Evolutionary conservation across 2,888 invertebrate genomes (phyloP), one percentile per base, ranked within the genome.

Genomic region (Brenthis hecate): DNA sequence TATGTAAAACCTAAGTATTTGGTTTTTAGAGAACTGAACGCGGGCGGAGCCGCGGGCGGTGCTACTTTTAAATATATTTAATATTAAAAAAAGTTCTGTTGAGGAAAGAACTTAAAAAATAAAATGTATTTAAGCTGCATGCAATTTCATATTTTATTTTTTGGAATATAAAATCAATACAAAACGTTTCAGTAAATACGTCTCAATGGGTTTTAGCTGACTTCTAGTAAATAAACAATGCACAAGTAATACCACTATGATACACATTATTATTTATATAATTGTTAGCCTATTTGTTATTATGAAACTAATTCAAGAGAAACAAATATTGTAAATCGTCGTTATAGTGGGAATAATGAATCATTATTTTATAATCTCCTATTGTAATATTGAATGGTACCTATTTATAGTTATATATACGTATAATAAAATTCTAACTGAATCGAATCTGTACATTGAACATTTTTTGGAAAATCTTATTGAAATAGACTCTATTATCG

Each of bases 291-390:
- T n/a, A 51, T 51, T 51, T 51, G 3, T 51, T 51, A 51, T 51
- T 51, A 51, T 61, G 50, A 51, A 32, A 51, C 14, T 53, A 36
- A 53, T 62, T 53, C 32, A 36, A 19, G 14, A 51, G 8, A 16
- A 62, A 16, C 13, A 32, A 36, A 8, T 43, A 6, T 14, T 36
- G 51, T 53, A 53, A 62, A 53, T 62, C 36, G 16, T 11, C 32
- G 36, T 56, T 28, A 56, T 56, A 19, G 62, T 16, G 6, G 36
- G 62, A 62, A 62, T 16, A 19, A 13, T 62, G 61, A 61, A 32
- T 61, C 61, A 61, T 61, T 36, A 50, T 16, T 28, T 47, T 57
- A 56, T 36, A 16, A 36, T 61, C 36, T 51, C 32, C 19, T n/a
- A 50, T 2, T 53, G 13, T 61, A 28, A 16, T 50, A 61, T 53